A percentile compares a stretch with the other conserved stretches of the same genome.
Conservation (phyloP, 2,113 vertebrate genomes). For the Passer montanus region DNA sequence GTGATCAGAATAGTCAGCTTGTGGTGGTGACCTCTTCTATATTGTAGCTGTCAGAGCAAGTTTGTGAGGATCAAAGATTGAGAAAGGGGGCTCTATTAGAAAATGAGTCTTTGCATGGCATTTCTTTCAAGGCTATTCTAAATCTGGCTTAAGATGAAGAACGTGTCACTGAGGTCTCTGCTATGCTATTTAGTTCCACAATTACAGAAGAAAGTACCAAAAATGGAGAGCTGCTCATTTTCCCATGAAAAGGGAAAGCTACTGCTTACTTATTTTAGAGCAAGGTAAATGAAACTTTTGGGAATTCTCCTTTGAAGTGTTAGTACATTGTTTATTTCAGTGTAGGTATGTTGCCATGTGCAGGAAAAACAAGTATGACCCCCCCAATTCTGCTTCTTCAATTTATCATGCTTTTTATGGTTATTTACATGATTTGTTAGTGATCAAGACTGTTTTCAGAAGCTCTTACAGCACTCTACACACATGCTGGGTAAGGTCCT, state of each 20-base stretch:
- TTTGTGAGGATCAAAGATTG: constrained; percentile 26
- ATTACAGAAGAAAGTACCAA: neutral
- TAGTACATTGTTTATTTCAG: neutral
- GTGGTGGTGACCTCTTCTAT: neutral
- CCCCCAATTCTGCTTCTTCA: neutral
- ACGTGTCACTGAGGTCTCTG: neutral
- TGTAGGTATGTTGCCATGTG: neutral
- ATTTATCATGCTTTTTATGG: neutral
- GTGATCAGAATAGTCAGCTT: neutral
- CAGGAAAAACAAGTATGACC: neutral
- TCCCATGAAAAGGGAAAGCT: neutral
- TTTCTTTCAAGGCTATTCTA: neutral
- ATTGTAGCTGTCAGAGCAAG: neutral
- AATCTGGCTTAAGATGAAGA: neutral
- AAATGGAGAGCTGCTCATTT: neutral
- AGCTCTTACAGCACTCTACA: neutral
- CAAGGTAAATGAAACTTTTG: neutral
- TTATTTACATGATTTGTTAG: neutral
- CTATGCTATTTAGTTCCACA: constrained; percentile 24
- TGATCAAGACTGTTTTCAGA: neutral
- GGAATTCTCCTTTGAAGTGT: neutral
- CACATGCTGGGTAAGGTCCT: neutral
- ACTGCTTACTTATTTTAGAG: neutral
- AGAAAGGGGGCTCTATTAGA: neutral
- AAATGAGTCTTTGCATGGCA: neutral